A percentile compares a stretch with the other conserved stretches of the same genome.
Evolutionary conservation across 2,113 vertebrate genomes (phyloP).

Genomic region (Python bivittatus): DNA sequence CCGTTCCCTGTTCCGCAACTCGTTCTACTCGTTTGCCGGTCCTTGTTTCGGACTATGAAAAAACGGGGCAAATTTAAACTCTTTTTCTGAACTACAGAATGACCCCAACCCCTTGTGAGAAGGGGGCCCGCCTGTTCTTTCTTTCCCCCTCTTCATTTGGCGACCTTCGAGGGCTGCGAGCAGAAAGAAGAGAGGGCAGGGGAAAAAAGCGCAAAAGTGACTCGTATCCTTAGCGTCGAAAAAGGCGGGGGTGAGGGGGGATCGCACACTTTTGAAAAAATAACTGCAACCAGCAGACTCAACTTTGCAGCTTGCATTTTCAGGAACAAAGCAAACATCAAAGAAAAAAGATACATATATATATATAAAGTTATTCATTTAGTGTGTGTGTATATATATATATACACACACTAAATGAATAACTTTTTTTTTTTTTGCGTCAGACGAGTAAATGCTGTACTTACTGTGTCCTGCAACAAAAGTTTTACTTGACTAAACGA

Average conservation of each 20-base stretch:
- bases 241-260: not conserved
- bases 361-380: too few relatives aligned
- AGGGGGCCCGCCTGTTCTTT: not conserved
- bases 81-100: not conserved
- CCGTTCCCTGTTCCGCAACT: not conserved
- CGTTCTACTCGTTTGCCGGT: not conserved
- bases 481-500: not conserved
- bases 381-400: too few relatives aligned
- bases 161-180: not conserved
- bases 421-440: not conserved
- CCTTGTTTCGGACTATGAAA: not conserved
- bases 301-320: not conserved
- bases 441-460: not conserved
- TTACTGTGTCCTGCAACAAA: not conserved
- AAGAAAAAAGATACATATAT: too few relatives aligned
- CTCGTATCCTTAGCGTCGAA: not conserved
- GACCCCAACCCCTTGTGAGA: not conserved
- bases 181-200: not conserved
- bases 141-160: not conserved
- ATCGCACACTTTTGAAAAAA: not conserved
- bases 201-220: not conserved
- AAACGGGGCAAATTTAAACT: not conserved
- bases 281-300: not conserved
- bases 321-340: not conserved
- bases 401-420: not conserved